Base-by-base conservation (phyloP, 2,888 invertebrate genomes). In the Priocnemis perturbator region DNA sequence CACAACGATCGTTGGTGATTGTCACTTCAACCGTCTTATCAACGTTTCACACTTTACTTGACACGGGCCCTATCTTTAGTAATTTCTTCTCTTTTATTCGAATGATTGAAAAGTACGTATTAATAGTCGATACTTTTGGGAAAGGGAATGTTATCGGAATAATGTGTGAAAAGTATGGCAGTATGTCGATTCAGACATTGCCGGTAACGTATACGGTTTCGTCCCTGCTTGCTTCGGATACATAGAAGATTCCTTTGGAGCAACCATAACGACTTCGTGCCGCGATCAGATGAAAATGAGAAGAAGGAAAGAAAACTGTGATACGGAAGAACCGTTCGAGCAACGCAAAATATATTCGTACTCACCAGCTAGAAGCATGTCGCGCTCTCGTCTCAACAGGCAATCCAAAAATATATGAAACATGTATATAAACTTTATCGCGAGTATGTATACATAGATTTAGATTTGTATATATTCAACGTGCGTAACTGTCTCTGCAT, bases 371-470 rank as follows among this genome's bases (percentile, higher is more conserved):
- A 83, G 71, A 72, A 82, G 81, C 82, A 83, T 80, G 69, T 80
- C 78, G 60, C 77, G 73, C 71, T 83, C 74, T 79, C 75, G 75
- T 69, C 76, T 81, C 74, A 81, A 80, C 73, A 76, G 81, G 71
- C 74, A 74, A 83, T 82, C 81, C 83, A 83, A 82, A 82, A 82
- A 82, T 81, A 82, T 79, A 76, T 81, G 78, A 74, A 80, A 81
- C 82, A 81, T 81, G 69, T 81, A 74, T 77, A 60, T 52, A 53
- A 69, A 53, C 9, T 56, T 60, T 56, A 60, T 59, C 64, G 52
- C 56, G 59, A 57, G 45, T 70, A 60, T 70, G 37, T 37, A 70
- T 56, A 63, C 44, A 67, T 64, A 67, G 62, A 62, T 63, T 57
- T 69, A 50, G 56, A 20, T 68, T 64, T 64, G 64, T 61, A 64